Evolutionary conservation across 1,140 invertebrate species (phyloP), one percentile per base, ranked within the genome.

Genomic region (Dreissena polymorpha): DNA sequence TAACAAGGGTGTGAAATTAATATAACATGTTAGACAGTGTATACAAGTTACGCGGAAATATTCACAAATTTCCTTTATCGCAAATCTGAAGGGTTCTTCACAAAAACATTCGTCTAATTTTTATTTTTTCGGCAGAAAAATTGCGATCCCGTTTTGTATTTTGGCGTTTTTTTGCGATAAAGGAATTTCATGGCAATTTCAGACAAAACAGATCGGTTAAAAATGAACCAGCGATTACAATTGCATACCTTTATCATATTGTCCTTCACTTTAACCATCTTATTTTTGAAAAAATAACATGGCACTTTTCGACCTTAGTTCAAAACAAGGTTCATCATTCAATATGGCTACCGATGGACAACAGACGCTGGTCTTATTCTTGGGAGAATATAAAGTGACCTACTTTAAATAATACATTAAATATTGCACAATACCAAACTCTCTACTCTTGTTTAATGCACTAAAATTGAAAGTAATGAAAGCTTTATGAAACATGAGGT

Each of bases 291-390:
- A 79, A 86, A 86, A 84, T 85, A 82, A 64, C 68, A 78, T 74
- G 84, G 27, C 50, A 83, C 63, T 78, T 55, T 65, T 65, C 21
- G 84, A 73, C 55, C 83, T 67, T 73, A 50, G 73, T 80, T 67
- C 76, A 81, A 86, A 81, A 80, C 60, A 75, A 68, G 21, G 64
- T 69, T 71, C 72, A 78, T 78, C 80, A 71, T 69, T 74, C 86
- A 90, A 90, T 88, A 90, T 90, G 89, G 89, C 89, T 87, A 85
- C 88, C 86, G 82, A 85, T 75, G 78, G 79, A 84, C 87, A 87
- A 87, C 80, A 88, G 86, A 86, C 86, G 86, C 82, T 85, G 74
- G 50, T 76, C 87, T 76, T 85, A 86, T 86, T 25, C 84, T 90
- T 86, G 84, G 86, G 89, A 88, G 89, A 90, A 86, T 88, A 88